Conservation (phyloP, 2,888 invertebrate species). For the Argyra leucocephala region DNA sequence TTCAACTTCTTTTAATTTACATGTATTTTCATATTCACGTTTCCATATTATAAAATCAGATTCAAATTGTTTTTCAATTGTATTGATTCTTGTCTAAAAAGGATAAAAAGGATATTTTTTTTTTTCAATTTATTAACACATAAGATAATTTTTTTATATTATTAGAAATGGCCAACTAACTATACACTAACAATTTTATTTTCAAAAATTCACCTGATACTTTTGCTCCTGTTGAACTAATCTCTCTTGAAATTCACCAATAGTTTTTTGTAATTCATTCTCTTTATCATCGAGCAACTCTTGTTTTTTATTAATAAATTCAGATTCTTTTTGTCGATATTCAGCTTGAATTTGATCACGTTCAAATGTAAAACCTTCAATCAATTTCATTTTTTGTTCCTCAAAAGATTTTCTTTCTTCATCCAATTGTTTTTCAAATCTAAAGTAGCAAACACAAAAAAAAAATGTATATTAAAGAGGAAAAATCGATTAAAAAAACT, state of each 20-base stretch:
- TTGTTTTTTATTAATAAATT: conserved; percentile 38
- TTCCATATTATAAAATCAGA: conserved; percentile 53
- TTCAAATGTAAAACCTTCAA: conserved; percentile 45
- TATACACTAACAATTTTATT: too few relatives aligned
- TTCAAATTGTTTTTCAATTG: conserved; percentile 51
- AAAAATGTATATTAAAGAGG: too few relatives aligned
- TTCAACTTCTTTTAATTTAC: conserved; percentile 49
- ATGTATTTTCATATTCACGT: conserved; percentile 48
- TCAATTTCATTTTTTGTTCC: conserved; percentile 46
- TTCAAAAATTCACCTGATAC: conserved; percentile 32
- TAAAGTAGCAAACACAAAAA: too few relatives aligned
- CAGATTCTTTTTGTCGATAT: conserved; percentile 44
- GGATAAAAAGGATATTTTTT: too few relatives aligned
- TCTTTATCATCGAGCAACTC: conserved; percentile 44
- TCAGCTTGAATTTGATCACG: conserved; percentile 42
- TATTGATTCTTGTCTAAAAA: conserved; percentile 49
- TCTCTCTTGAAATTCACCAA: conserved; percentile 47
- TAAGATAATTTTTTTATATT: too few relatives aligned
- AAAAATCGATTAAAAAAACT: too few relatives aligned
- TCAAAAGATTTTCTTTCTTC: conserved; percentile 49
- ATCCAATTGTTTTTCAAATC: conserved; percentile 49
- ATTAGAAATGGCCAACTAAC: too few relatives aligned
- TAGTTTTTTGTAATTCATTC: conserved; percentile 43
- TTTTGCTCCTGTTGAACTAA: conserved; percentile 44
- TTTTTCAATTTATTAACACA: too few relatives aligned